Evolutionary conservation across 1,140 invertebrate genomes (phyloP), one percentile per base, ranked within the genome.

Genomic region (Choristoneura fumiferana): DNA sequence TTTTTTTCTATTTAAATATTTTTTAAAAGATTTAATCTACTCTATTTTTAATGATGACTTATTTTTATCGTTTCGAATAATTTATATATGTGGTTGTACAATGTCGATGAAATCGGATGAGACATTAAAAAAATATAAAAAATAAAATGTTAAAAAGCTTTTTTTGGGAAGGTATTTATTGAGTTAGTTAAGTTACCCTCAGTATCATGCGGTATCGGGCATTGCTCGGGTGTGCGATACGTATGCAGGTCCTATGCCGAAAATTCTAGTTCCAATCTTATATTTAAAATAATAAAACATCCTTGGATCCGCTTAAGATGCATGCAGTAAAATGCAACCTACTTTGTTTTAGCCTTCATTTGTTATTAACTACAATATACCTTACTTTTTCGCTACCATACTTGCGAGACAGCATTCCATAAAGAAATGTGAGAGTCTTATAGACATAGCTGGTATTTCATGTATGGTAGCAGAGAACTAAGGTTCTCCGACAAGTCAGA

Each of bases 11-110:
- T 87, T 87, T 84, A 89, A 87, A 78, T 82, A 83, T 85, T 81
- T 79, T 87, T 89, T 85, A 72, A 85, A 89, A 87, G 86, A 89
- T 89, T 87, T 89, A 87, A 87, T 89, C 81, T 82, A 86, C 76
- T 78, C 76, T 89, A 85, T 87, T 84, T 80, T 82, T 85, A 84
- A 85, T 84, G 84, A 86, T 87, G 70, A 84, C 77, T 76, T 89
- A 87, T 89, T 87, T 57, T 84, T 89, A 87, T 88, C 82, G 79
- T 87, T 87, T 84, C 81, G 75, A 89, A 81, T 89, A 86, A 89
- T 89, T 89, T 89, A 89, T 88, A 88, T 84, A 84, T 83, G 75
- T 78, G 84, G 84, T 86, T 88, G 85, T 86, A 87, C 80, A 84
- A 87, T 87, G 81, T 84, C 84, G 71, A 81, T 73, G 76, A 84